Conservation (phyloP, 2,113 vertebrate species). For the Hemiscyllium ocellatum region DNA sequence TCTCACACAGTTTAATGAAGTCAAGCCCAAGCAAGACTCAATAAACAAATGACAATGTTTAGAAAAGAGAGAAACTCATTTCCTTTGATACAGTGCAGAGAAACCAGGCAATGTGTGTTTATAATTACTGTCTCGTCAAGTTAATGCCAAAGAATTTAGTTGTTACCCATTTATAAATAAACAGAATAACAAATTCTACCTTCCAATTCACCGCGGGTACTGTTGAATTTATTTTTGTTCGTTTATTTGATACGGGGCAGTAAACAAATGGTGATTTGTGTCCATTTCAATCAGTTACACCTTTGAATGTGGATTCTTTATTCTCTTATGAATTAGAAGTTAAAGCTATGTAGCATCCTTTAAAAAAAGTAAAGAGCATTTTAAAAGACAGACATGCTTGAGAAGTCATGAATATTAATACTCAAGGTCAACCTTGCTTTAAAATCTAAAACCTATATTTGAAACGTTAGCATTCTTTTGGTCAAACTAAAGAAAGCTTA, state of each 20-base stretch:
- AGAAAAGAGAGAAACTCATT: constrained; percentile 69
- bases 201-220: constrained; percentile 53
- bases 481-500: constrained; percentile 61
- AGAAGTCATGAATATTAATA: not conserved
- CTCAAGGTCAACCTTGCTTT: constrained; percentile 27
- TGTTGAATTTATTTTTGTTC: constrained; percentile 62
- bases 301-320: not conserved
- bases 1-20: constrained; percentile 67
- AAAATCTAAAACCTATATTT: constrained; percentile 16
- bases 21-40: constrained; percentile 65
- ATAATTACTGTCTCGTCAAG: constrained; percentile 70
- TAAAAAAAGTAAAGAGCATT: not conserved
- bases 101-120: constrained; percentile 72
- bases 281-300: constrained; percentile 48
- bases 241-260: constrained; percentile 58
- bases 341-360: not conserved
- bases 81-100: constrained; percentile 69
- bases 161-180: constrained; percentile 70
- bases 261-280: constrained; percentile 54
- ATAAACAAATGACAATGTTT: constrained; percentile 78
- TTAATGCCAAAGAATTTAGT: constrained; percentile 69
- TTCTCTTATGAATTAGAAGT: not conserved
- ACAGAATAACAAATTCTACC: constrained; percentile 56
- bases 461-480: constrained; percentile 56
- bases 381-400: not conserved